phyloP scores from a whole-genome alignment of 2,113 vertebrate genomes.

The Nyctereutes procyonoides region DNA sequence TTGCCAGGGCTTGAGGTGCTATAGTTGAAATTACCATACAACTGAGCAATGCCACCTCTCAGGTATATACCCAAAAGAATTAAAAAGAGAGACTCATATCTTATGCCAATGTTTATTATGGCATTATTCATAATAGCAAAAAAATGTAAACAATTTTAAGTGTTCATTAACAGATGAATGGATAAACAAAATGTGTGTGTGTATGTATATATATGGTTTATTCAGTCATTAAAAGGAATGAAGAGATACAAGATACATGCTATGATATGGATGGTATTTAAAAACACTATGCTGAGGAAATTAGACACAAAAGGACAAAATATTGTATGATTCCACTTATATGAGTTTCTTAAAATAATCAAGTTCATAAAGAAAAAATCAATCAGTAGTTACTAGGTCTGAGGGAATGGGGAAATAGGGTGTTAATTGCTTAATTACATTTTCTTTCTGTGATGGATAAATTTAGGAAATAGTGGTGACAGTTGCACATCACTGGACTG shows the following conservation, averaged over 20 bases:
- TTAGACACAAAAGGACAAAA: neutral
- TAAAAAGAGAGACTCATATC: neutral
- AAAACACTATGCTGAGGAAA: neutral
- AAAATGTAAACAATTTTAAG: neutral
- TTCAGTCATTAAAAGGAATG: neutral
- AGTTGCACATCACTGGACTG: neutral
- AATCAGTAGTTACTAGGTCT: neutral
- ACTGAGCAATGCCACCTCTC: neutral
- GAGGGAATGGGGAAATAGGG: neutral
- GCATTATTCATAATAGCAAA: neutral
- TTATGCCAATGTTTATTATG: neutral
- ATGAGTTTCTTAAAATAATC: neutral
- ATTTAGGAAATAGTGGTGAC: constrained; percentile 1
- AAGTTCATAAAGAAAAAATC: neutral
- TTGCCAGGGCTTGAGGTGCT: neutral
- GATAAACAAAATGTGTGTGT: neutral
- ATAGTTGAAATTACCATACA: neutral
- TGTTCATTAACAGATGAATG: neutral
- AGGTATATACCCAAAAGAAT: neutral
- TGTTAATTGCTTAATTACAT: neutral
- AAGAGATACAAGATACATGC: neutral
- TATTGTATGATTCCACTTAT: neutral
- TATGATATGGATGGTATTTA: neutral
- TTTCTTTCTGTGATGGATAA: neutral
- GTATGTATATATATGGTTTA: neutral